Base-by-base conservation (phyloP, 2,113 vertebrate genomes). In the Ifrita kowaldi region DNA sequence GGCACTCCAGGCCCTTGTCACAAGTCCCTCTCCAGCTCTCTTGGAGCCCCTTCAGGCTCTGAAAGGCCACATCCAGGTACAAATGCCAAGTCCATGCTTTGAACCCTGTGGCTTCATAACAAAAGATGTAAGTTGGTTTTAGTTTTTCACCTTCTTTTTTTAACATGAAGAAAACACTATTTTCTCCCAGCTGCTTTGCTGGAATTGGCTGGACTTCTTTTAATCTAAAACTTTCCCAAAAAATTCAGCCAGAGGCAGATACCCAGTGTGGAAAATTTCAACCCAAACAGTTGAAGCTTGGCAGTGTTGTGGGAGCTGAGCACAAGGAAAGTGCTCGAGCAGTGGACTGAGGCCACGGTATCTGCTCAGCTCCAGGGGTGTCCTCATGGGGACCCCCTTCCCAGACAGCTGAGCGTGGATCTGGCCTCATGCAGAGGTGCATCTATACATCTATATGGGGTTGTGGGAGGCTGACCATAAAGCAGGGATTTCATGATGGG, bases 201-300 rank as follows among this genome's bases (percentile, higher is more conserved):
- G 86, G 79, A 90, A 86, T 80, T 84, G 91, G n/a, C 89, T 62
- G 63, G 42, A 28, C 8, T 76, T 64, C 11, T 90, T 95, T 89
- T 76, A 39, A 53, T 83, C 55, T 57, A 42, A 88, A 86, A 80
- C n/a, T 77, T 83, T 69, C 81, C 19, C 39, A 84, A 92, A 69
- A 84, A 76, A 60, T 52, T 76, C 44, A 80, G 57, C 63, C 63
- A 52, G 68, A 89, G 91, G 87, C 87, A 89, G 83, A 91, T 92
- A 86, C 89, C 76, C 80, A 60, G 50, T 64, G 68, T 94, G 80
- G 83, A 94, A 96, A 95, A 90, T 89, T 96, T 92, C 86, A 88
- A 63, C 86, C 79, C 91, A 96, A 96, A 46, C 80, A 71, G 76
- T 73, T 68, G n/a, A 83, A 77, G 42, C 62, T 73, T 90, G 91